Conservation (phyloP, 2,888 invertebrate species). For the Agelastica alni region DNA sequence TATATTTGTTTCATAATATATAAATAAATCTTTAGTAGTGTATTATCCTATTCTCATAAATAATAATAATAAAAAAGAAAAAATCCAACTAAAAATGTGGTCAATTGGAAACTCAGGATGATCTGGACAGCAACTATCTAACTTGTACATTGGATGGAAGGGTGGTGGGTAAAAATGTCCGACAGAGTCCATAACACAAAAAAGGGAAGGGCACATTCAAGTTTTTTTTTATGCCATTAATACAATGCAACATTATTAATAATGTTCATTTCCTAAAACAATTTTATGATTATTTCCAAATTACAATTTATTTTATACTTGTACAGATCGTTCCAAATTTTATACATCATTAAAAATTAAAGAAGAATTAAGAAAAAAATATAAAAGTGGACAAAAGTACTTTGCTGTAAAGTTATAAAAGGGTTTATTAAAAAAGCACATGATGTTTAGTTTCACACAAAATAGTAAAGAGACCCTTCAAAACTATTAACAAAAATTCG, state of each 20-base stretch:
- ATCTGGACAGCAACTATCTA: slow-evolving; percentile 1
- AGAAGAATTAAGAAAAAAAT: no score
- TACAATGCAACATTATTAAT: slow-evolving; percentile 25
- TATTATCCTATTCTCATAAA: neutral
- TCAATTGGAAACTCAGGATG: neutral
- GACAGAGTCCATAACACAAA: slow-evolving; percentile 5
- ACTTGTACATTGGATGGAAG: slow-evolving; percentile 13
- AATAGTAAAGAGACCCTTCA: no score
- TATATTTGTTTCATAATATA: no score
- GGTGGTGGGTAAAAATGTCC: neutral
- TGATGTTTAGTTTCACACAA: no score
- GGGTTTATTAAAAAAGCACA: no score
- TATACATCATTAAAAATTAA: no score
- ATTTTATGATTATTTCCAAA: slow-evolving; percentile 2
- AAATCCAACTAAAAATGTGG: slow-evolving; percentile 1
- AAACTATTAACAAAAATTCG: no score
- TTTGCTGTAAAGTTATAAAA: no score
- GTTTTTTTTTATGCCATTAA: slow-evolving; percentile 18
- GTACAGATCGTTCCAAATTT: no score
- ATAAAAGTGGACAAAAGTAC: no score
- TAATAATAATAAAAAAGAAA: neutral
- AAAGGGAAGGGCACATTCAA: slow-evolving; percentile 18
- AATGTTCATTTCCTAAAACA: slow-evolving; percentile 23
- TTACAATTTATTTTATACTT: no score
- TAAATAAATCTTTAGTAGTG: slow-evolving; percentile 25